A percentile compares a stretch with the other conserved stretches of the same genome.
Conservation (phyloP, 2,797 vertebrate genomes). For the Crocodylus rhombifer region DNA sequence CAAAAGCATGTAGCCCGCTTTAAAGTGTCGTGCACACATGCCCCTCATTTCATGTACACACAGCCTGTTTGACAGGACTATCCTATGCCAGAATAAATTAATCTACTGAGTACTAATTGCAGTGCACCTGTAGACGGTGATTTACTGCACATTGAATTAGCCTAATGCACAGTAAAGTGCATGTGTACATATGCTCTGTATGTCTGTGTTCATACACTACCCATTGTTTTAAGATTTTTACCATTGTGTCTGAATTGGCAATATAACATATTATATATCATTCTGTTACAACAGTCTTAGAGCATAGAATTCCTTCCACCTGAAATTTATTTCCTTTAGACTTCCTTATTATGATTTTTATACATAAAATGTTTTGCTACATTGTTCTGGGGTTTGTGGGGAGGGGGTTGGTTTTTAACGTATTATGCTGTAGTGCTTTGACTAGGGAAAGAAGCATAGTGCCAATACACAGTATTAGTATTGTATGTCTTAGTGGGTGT, state of each 20-base stretch:
- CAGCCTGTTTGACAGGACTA: no score
- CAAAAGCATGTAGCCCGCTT: no score
- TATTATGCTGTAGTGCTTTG: background rate
- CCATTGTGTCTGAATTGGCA: slow-evolving; percentile 27
- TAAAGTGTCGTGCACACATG: no score
- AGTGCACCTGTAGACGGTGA: no score
- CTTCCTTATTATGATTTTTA: slow-evolving; percentile 16
- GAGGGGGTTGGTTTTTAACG: background rate
- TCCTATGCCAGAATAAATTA: no score
- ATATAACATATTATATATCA: background rate
- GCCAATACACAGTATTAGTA: background rate
- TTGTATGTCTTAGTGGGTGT: slow-evolving; percentile 4
- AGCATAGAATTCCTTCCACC: slow-evolving; percentile 50
- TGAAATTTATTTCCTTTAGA: slow-evolving; percentile 53
- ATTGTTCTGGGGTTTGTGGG: background rate
- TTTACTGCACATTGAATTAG: no score
- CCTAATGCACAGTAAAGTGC: no score
- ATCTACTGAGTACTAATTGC: no score
- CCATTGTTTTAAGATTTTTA: slow-evolving; percentile 38
- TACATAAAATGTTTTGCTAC: slow-evolving; percentile 4
- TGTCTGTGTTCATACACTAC: slow-evolving; percentile 48
- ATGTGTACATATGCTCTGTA: background rate
- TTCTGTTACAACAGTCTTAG: slow-evolving; percentile 45
- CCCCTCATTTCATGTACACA: no score
- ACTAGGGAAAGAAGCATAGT: background rate